A percentile compares a stretch with the other conserved stretches of the same genome.
These are phyloP conservation scores for Reticulitermes lucifugus DNA, from an alignment of 2,888 invertebrate species.

Conservation along the genomic window DNA sequence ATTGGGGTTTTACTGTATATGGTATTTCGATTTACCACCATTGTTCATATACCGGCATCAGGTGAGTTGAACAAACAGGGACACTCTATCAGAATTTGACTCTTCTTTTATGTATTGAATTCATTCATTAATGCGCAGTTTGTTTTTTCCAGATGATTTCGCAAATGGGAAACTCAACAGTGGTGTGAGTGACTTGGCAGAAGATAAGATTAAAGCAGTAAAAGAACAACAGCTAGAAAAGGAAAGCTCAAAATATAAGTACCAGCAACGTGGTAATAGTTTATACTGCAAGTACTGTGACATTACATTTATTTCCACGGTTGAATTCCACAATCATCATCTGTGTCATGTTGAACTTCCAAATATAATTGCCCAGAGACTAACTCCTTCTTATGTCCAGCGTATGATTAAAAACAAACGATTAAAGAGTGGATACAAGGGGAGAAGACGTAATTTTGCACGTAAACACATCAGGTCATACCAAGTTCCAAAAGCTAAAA, in stretches of 20 bases:
- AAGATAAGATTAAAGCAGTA: neutral
- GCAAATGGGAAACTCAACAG: slow-evolving; percentile 12
- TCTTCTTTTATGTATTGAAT: too few species aligned
- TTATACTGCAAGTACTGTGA: slow-evolving; percentile 15
- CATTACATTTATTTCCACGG: neutral
- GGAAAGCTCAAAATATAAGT: neutral
- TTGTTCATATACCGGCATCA: too few species aligned
- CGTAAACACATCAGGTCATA: slow-evolving; percentile 48
- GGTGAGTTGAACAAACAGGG: too few species aligned
- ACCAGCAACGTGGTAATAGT: neutral
- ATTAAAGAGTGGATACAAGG: neutral
- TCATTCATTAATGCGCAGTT: too few species aligned
- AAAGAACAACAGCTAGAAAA: neutral
- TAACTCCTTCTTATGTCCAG: slow-evolving; percentile 24
- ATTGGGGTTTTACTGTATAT: too few species aligned
- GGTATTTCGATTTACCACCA: too few species aligned
- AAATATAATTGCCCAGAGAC: slow-evolving; percentile 33
- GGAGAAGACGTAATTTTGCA: slow-evolving; percentile 17
- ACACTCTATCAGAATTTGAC: too few species aligned
- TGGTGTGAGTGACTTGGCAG: slow-evolving; percentile 3
- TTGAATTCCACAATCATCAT: slow-evolving; percentile 47
- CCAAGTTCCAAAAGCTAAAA: slow-evolving; percentile 33
- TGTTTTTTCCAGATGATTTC: slow-evolving; percentile 9
- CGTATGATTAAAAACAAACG: slow-evolving; percentile 1
- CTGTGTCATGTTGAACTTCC: slow-evolving; percentile 44